Evolutionary conservation across 2,113 vertebrate genomes (phyloP).

Genomic region (Salvator merianae): DNA sequence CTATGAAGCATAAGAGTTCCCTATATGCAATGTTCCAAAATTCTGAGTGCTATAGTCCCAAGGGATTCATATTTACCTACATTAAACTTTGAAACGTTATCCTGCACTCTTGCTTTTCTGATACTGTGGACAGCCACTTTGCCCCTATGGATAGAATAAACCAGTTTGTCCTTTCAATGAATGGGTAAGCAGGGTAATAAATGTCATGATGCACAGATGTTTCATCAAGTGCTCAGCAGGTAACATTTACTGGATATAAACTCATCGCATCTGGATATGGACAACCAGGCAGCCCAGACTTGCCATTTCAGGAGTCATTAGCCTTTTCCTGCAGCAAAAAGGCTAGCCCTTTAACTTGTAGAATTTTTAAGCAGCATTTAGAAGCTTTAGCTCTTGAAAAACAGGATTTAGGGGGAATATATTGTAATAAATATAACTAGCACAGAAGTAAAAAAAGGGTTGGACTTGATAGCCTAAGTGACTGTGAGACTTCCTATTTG

Average conservation of each 20-base stretch:
- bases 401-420: background rate
- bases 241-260: background rate
- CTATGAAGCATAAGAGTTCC: background rate
- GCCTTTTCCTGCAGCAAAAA: background rate
- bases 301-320: slow-evolving; percentile 10
- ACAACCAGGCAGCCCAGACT: background rate
- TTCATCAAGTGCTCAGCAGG: slow-evolving; percentile 20
- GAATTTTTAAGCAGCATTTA: background rate
- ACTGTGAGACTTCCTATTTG: too few relatives aligned
- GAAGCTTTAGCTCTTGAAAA: background rate
- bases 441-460: too few relatives aligned
- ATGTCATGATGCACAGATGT: slow-evolving; percentile 8
- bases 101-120: background rate
- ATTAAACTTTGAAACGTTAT: background rate
- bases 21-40: background rate
- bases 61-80: background rate
- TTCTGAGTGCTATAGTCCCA: background rate
- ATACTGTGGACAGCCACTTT: background rate
- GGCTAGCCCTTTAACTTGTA: background rate
- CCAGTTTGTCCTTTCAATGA: slow-evolving; percentile 10
- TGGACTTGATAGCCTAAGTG: too few relatives aligned
- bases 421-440: background rate
- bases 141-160: background rate
- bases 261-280: slow-evolving; percentile 9
- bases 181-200: slow-evolving; percentile 18